These are phyloP conservation scores for Chelon labrosus DNA, from an alignment of 2,797 vertebrate species.

Conservation along the genomic window DNA sequence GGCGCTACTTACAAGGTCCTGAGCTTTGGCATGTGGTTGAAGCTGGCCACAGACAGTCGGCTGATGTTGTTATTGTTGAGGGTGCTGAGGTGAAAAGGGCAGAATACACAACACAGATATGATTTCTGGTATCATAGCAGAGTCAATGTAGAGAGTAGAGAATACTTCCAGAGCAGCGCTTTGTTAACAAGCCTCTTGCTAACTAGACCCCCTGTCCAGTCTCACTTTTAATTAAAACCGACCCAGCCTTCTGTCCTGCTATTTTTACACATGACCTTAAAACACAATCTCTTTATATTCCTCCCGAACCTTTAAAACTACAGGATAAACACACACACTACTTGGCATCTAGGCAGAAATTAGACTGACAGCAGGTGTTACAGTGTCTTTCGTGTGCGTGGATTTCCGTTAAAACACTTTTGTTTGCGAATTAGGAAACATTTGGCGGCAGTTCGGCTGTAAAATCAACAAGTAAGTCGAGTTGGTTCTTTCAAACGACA, in stretches of 20 bases:
- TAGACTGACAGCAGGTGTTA: neutral
- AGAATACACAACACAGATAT: neutral
- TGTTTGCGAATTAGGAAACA: neutral
- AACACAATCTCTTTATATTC: neutral
- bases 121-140: too few species aligned
- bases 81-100: constrained; percentile 86
- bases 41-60: constrained; percentile 96
- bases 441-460: neutral
- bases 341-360: neutral
- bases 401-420: neutral
- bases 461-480: too few species aligned
- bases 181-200: neutral
- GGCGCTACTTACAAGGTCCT: constrained; percentile 95
- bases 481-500: too few species aligned
- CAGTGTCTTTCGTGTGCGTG: neutral
- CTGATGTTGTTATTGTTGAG: constrained; percentile 99
- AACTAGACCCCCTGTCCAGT: neutral
- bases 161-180: neutral
- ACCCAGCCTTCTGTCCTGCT: neutral
- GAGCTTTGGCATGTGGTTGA: constrained; percentile 99
- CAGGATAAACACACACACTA: neutral
- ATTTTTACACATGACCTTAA: neutral
- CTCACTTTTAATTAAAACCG: neutral
- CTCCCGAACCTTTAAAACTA: neutral
- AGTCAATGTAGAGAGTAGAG: too few species aligned